phyloP scores from a whole-genome alignment of 2,113 vertebrate species.

The Maccullochella peelii region DNA sequence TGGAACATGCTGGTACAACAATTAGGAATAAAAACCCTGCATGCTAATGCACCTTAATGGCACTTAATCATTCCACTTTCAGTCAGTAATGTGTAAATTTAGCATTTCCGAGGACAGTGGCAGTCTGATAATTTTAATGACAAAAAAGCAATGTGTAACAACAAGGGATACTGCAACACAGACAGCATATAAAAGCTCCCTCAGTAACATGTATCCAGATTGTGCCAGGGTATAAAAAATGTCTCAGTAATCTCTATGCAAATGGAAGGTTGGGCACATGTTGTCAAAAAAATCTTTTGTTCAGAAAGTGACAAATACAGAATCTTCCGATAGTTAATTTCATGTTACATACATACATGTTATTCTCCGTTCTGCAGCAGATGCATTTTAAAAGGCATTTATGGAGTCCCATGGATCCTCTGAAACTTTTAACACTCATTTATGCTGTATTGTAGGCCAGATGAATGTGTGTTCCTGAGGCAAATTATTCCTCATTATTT shows the following conservation, averaged over 20 bases:
- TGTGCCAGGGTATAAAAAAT: constrained; percentile 10
- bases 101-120: not conserved
- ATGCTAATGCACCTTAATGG: not conserved
- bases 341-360: not conserved
- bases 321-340: not conserved
- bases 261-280: constrained; percentile 5
- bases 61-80: not conserved
- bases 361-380: not conserved
- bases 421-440: constrained; percentile 55
- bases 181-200: not conserved
- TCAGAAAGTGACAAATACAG: not conserved
- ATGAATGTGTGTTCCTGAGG: constrained; percentile 47
- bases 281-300: constrained; percentile 3
- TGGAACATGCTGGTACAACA: not conserved
- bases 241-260: constrained; percentile 33
- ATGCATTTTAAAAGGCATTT: constrained; percentile 52
- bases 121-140: not conserved
- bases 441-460: constrained; percentile 46
- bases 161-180: no score
- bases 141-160: not conserved
- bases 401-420: constrained; percentile 11
- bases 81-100: not conserved
- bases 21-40: not conserved
- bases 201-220: not conserved
- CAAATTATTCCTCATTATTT: constrained; percentile 70